Evolutionary conservation across 2,888 invertebrate genomes (phyloP), one percentile per base, ranked within the genome.

Genomic region (Geophilus truncorum): DNA sequence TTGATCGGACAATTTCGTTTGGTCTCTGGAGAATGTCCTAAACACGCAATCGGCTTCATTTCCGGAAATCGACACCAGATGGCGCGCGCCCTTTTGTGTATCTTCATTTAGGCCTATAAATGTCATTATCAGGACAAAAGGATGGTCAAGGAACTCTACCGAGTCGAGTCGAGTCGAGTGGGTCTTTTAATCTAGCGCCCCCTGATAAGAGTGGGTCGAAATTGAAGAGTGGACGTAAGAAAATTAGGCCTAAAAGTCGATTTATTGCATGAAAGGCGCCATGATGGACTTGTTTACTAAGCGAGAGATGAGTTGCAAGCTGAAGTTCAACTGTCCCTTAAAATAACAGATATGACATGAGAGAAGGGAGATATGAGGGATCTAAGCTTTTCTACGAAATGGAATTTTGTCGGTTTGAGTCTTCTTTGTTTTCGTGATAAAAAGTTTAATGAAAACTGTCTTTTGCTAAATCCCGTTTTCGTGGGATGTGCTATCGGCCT

Each of bases 101-200:
- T 21, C 62, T 62, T 62, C 0, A 62, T 23, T 28, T 25, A 25
- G 45, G 23, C 15, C 15, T 62, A 9, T 62, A 62, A 62, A 62
- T 62, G 62, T 62, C 62, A 62, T 62, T 62, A 25, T 62, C 62
- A 62, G 57, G 12, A 62, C 62, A 62, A 62, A 45, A 62, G 62
- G 15, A 25, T 62, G 62, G 62, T 62, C 62, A 62, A 23, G 23
- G 62, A 62, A 62, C 62, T 9, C 25, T 62, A n/a, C n/a, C n/a
- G n/a, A n/a, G n/a, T n/a, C n/a, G n/a, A n/a, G n/a, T n/a, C n/a
- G n/a, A n/a, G n/a, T n/a, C n/a, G n/a, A 12, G 6, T 1, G 15
- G 23, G 23, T 9, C 45, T 45, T 45, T 25, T 23, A 9, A 12
- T 23, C 25, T 62, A 62, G 25, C 18, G 1, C 45, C 3, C 18